Conservation (phyloP, 35 echinoderm and acorn worm species). For the Ophiothrix spiculata region DNA sequence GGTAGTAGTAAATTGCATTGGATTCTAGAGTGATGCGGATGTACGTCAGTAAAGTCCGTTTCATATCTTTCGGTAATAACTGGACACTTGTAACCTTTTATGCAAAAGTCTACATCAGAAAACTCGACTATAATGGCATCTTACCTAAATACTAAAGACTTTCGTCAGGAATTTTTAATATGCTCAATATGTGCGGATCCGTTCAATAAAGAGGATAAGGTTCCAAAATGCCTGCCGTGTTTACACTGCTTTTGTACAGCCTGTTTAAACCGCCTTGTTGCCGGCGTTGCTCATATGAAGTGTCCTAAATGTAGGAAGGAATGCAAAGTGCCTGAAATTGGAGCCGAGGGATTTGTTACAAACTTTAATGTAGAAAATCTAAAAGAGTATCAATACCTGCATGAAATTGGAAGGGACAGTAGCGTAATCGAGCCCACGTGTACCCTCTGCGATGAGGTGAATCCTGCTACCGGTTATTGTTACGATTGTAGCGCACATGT, state of each 20-base stretch:
- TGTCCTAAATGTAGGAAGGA: conserved; percentile 33
- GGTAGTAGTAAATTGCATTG: no score
- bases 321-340: not conserved
- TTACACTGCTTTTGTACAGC: conserved; percentile 17
- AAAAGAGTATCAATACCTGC: conserved; percentile 30
- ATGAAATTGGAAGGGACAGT: conserved; percentile 6
- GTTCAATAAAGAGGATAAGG: not conserved
- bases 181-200: not conserved
- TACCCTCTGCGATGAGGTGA: conserved; percentile 16
- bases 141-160: not conserved
- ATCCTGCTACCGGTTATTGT: conserved; percentile 28
- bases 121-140: not conserved
- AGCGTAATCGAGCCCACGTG: conserved; percentile 34
- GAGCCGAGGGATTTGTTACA: not conserved
- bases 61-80: no score
- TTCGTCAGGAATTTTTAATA: conserved; percentile 7
- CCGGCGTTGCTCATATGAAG: not conserved
- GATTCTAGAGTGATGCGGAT: no score
- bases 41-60: no score
- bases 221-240: conserved; percentile 22
- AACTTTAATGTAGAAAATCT: conserved; percentile 48
- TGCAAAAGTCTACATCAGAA: no score
- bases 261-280: not conserved
- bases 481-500: conserved; percentile 31
- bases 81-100: no score